These are phyloP conservation scores for Pycnonotus jocosus DNA, from an alignment of 2,113 vertebrate species.

Conservation along the genomic window DNA sequence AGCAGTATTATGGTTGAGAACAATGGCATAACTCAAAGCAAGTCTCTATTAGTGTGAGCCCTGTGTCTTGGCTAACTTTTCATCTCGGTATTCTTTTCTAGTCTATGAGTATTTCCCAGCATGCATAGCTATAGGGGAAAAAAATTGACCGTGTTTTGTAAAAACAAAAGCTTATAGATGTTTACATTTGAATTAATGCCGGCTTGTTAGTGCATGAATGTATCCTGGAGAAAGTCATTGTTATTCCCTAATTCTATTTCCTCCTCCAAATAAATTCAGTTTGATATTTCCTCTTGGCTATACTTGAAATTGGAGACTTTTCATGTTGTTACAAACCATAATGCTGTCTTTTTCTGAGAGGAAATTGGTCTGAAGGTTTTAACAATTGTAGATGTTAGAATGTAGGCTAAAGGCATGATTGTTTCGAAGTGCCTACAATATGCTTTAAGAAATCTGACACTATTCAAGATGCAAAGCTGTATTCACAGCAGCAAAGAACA, in stretches of 20 bases:
- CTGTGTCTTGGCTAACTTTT: not conserved
- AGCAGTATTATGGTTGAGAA: not conserved
- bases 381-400: conserved; percentile 19
- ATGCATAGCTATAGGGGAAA: not conserved
- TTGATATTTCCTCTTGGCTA: conserved; percentile 23
- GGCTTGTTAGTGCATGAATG: conserved; percentile 26
- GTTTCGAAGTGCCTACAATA: not conserved
- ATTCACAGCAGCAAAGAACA: conserved; percentile 1
- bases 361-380: conserved; percentile 35
- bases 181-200: conserved; percentile 34
- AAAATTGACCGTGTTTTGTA: not conserved
- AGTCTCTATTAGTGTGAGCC: not conserved
- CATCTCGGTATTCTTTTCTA: not conserved
- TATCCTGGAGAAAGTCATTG: conserved; percentile 19
- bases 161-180: conserved; percentile 41
- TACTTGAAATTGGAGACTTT: conserved; percentile 19
- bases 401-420: not conserved
- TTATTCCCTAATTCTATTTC: conserved; percentile 44
- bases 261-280: conserved; percentile 36
- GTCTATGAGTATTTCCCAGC: not conserved
- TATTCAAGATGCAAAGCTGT: not conserved
- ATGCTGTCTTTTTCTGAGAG: conserved; percentile 8
- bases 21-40: not conserved
- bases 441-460: conserved; percentile 23
- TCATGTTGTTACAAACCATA: conserved; percentile 28